Evolutionary conservation across 2,888 invertebrate species (phyloP), one percentile per base, ranked within the genome.

Genomic region (Eupsilia transversa): DNA sequence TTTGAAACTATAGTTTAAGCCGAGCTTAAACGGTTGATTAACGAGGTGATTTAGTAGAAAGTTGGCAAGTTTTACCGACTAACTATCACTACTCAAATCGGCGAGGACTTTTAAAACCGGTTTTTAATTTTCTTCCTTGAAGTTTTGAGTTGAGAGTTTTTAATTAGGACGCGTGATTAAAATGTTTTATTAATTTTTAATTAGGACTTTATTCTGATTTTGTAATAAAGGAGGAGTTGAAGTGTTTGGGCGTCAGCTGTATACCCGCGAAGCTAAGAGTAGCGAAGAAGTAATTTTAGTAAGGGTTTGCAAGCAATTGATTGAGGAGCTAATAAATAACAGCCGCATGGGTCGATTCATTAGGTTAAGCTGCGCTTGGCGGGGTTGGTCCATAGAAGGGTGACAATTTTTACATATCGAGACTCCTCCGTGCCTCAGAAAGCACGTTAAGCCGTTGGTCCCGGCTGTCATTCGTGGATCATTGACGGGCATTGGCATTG

Each of bases 21-120:
- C 84, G 83, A 80, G 89, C 91, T 94, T 92, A 92, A 94, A 91
- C 89, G 91, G 90, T 91, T 92, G 93, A 94, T 94, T 93, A 94
- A 93, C 92, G 92, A 91, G 88, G 85, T 87, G 89, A 89, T 92
- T 91, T 88, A 89, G 85, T 86, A 69, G 81, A 82, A 89, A 91
- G 89, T 90, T 91, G 82, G 84, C 77, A 88, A 92, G 91, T 90
- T 85, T 86, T 75, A 72, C 83, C 59, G 68, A 76, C 81, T 77
- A 88, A 89, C 88, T 88, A 86, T 87, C 83, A 84, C 77, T 76
- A 83, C 80, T 86, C 72, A 80, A 86, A 84, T 86, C 75, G 49
- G 52, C n/a, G 60, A 77, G 65, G 72, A 82, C 79, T 84, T 78
- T 81, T 71, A 74, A 84, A 86, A 64, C 74, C 60, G 59, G 80